phyloP scores from a whole-genome alignment of 2,888 invertebrate species.

The Hemicrepidius hirtus region DNA sequence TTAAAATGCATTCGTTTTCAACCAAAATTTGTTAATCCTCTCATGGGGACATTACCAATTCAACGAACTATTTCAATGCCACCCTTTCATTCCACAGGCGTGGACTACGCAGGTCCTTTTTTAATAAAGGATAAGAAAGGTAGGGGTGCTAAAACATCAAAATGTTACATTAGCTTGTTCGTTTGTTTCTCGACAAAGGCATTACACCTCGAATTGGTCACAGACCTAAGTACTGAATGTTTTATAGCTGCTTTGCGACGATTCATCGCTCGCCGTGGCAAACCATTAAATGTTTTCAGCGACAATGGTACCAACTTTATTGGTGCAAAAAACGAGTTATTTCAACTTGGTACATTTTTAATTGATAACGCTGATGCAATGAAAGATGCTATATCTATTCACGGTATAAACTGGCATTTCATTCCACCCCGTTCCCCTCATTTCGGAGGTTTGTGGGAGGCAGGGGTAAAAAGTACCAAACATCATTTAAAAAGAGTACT shows the following conservation, averaged over 20 bases:
- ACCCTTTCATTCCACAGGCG: too few relatives aligned
- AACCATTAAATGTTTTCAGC: slow-evolving; percentile 38
- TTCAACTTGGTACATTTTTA: slow-evolving; percentile 1
- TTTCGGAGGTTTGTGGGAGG: too few relatives aligned
- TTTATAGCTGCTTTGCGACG: slow-evolving; percentile 49
- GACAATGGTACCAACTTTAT: slow-evolving; percentile 52
- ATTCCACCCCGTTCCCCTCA: too few relatives aligned
- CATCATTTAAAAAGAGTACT: too few relatives aligned
- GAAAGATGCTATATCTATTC: not conserved
- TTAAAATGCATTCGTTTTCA: too few relatives aligned
- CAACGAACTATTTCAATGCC: too few relatives aligned
- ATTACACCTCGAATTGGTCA: slow-evolving; percentile 19
- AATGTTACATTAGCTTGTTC: slow-evolving; percentile 53
- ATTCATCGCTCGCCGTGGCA: slow-evolving; percentile 50
- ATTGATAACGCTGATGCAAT: not conserved
- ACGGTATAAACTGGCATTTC: not conserved
- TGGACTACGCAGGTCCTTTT: too few relatives aligned
- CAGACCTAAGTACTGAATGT: slow-evolving; percentile 51
- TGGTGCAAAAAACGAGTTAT: slow-evolving; percentile 41
- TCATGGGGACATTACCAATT: too few relatives aligned
- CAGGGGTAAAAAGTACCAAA: too few relatives aligned
- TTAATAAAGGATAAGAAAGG: too few relatives aligned
- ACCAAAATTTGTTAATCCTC: too few relatives aligned
- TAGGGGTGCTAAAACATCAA: slow-evolving; percentile 21
- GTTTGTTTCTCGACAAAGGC: slow-evolving; percentile 55